Conservation (phyloP, 2,113 vertebrate genomes). For the Phalacrocorax brasilianus region DNA sequence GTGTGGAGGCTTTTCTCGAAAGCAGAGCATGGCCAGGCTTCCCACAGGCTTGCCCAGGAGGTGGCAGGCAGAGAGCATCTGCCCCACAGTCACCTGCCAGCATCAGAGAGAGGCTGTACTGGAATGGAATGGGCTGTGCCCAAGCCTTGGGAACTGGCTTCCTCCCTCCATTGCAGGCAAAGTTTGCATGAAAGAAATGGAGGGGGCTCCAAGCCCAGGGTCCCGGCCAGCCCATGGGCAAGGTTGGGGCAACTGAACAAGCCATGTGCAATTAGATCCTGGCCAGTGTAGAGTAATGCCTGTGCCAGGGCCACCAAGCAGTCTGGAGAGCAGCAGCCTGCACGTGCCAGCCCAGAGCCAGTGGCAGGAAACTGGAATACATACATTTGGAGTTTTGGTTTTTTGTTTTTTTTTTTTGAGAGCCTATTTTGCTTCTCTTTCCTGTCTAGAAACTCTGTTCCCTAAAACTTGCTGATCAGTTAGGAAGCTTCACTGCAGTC, state of each 20-base stretch:
- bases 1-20: not conserved
- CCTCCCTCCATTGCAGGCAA: not conserved
- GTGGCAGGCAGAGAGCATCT: not conserved
- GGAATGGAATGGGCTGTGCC: not conserved
- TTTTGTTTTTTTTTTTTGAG: not conserved
- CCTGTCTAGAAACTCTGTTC: not conserved
- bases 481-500: not conserved
- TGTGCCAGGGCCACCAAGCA: not conserved
- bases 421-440: not conserved
- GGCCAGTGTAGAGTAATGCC: not conserved
- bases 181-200: not conserved
- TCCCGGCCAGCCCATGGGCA: not conserved
- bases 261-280: not conserved
- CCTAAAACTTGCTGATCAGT: not conserved
- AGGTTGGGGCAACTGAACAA: not conserved
- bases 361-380: not conserved
- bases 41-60: not conserved
- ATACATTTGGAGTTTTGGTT: too few species aligned
- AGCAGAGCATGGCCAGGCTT: not conserved
- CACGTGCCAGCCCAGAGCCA: not conserved
- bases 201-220: not conserved
- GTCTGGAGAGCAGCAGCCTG: not conserved
- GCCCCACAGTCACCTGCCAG: not conserved
- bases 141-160: not conserved
- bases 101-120: not conserved